A percentile compares a stretch with the other conserved stretches of the same genome.
Conservation (phyloP, 2,113 vertebrate genomes). For the Chaetops frenatus region DNA sequence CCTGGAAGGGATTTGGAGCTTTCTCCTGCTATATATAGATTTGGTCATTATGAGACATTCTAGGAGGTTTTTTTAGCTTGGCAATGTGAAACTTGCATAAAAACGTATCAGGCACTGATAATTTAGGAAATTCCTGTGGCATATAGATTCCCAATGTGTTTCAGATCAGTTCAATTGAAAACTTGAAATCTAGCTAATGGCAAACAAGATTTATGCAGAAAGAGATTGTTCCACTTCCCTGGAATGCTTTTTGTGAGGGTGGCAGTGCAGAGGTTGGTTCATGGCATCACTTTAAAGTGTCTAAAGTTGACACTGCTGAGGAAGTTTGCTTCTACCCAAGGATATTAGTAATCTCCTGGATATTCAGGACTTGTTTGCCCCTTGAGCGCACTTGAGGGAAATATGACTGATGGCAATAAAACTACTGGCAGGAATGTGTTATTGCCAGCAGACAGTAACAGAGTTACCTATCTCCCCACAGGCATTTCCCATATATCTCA, state of each 20-base stretch:
- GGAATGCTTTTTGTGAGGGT: not conserved
- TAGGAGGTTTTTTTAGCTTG: not conserved
- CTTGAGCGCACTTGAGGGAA: not conserved
- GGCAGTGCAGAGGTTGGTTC: not conserved
- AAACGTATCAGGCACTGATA: not conserved
- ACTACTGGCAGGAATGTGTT: not conserved
- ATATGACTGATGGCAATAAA: constrained; percentile 20
- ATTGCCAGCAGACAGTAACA: constrained; percentile 12
- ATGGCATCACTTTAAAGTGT: not conserved
- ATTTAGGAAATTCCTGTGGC: not conserved
- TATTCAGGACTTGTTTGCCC: not conserved
- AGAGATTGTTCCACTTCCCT: not conserved
- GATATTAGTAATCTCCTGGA: not conserved
- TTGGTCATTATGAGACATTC: not conserved
- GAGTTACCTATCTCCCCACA: not conserved
- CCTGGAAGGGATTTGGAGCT: not conserved
- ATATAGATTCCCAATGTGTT: not conserved
- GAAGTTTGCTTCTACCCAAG: not conserved
- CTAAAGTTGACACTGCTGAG: not conserved
- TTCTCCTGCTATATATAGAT: not conserved
- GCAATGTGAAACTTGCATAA: not conserved
- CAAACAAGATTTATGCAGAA: not conserved
- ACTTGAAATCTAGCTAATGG: not conserved
- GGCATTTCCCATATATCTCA: not conserved
- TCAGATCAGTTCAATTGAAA: not conserved